Conservation (phyloP, 2,113 vertebrate species). For the Pseudolaguvia tuberculata region DNA sequence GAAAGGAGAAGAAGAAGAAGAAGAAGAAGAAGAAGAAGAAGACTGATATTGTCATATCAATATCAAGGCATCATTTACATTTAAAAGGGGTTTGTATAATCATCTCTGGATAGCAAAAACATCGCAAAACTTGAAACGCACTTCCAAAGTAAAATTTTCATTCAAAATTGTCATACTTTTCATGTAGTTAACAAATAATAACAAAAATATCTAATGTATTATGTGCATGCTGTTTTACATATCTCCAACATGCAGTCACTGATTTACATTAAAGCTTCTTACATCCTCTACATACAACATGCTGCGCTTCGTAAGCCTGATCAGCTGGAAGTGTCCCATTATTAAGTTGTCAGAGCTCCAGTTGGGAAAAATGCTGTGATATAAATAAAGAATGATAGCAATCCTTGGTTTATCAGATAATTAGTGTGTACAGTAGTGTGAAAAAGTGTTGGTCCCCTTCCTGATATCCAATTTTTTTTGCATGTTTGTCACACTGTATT, state of each 20-base stretch:
- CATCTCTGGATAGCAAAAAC: neutral
- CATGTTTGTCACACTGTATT: no score
- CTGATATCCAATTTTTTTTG: no score
- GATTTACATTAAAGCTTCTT: slow-evolving; percentile 58
- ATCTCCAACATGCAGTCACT: slow-evolving; percentile 51
- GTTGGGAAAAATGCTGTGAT: slow-evolving; percentile 41
- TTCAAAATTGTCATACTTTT: neutral
- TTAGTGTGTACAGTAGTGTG: no score
- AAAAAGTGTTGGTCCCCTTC: no score
- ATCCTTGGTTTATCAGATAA: slow-evolving; percentile 41
- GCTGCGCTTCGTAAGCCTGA: slow-evolving; percentile 45
- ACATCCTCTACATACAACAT: slow-evolving; percentile 41
- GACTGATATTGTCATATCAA: neutral
- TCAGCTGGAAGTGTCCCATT: slow-evolving; percentile 53
- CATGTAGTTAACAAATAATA: neutral
- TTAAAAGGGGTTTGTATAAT: neutral
- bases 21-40: no score
- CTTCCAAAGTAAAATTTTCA: neutral
- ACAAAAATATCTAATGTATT: neutral
- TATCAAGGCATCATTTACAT: no score
- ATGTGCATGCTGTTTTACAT: slow-evolving; percentile 8
- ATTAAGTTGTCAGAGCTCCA: slow-evolving; percentile 57
- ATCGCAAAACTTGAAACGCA: neutral
- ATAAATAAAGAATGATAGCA: slow-evolving; percentile 23
- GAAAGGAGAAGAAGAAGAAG: no score